Percentiles rank a stretch among this genome's conserved stretches.
These are phyloP conservation scores for Yoshiicerus persimilis DNA, from an alignment of 1,140 invertebrate species.

Conservation along the genomic window DNA sequence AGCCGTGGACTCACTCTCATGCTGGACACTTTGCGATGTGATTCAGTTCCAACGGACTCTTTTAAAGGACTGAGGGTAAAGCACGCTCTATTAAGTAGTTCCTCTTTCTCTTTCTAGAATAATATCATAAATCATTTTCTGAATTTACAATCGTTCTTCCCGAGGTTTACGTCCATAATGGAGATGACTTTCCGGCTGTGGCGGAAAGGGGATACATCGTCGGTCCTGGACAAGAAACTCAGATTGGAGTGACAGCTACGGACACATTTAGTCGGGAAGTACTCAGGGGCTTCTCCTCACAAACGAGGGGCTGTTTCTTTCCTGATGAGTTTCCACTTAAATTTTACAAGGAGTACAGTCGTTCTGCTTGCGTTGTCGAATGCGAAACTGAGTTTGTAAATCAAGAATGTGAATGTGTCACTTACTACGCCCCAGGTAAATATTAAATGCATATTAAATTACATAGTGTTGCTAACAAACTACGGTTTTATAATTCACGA, in stretches of 20 bases:
- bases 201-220: slow-evolving; percentile 48
- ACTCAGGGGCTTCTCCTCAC: slow-evolving; percentile 28
- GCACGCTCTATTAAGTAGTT: neutral
- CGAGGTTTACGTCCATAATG: slow-evolving; percentile 46
- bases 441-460: neutral
- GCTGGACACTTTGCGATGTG: slow-evolving; percentile 40
- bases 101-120: neutral
- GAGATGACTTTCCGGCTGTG: slow-evolving; percentile 48
- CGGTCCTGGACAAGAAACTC: slow-evolving; percentile 38
- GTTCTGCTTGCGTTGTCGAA: slow-evolving; percentile 47
- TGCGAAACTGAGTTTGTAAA: slow-evolving; percentile 48
- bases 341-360: slow-evolving; percentile 48
- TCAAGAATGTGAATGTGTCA: slow-evolving; percentile 45
- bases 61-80: slow-evolving; percentile 44
- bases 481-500: neutral
- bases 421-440: slow-evolving; percentile 48
- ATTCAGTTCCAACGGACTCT: slow-evolving; percentile 42
- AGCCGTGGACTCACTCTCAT: slow-evolving; percentile 48
- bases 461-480: neutral
- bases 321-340: slow-evolving; percentile 42
- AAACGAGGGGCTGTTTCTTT: slow-evolving; percentile 43
- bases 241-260: slow-evolving; percentile 29
- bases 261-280: slow-evolving; percentile 42
- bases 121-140: neutral
- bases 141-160: neutral